phyloP scores from a whole-genome alignment of 2,797 vertebrate genomes.

The Molothrus aeneus region DNA sequence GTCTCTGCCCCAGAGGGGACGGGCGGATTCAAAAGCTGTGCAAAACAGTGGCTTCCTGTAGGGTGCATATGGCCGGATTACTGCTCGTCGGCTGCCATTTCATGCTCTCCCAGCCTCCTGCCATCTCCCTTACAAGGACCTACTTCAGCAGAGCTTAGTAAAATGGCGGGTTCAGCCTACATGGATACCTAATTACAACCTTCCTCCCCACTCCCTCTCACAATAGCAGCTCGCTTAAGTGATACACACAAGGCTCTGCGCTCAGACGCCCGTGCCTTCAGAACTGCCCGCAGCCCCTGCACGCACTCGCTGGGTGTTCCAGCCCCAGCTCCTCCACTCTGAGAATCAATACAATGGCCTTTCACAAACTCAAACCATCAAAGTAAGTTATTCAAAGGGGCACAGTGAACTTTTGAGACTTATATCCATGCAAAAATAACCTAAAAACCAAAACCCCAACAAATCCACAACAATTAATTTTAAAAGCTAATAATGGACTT shows the following conservation, averaged over 20 bases:
- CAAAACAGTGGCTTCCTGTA: slow-evolving; percentile 52
- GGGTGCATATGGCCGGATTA: slow-evolving; percentile 65
- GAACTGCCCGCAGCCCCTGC: background rate
- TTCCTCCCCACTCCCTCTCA: slow-evolving; percentile 53
- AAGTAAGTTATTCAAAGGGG: background rate
- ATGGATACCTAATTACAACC: slow-evolving; percentile 63
- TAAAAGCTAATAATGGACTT: background rate
- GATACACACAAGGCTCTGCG: background rate
- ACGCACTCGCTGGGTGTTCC: background rate
- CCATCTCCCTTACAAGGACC: slow-evolving; percentile 66
- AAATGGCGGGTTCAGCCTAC: slow-evolving; percentile 67
- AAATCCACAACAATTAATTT: background rate
- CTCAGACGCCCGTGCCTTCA: background rate
- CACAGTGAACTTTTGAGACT: background rate
- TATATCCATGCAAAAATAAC: background rate
- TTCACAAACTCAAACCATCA: background rate
- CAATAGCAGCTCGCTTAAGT: slow-evolving; percentile 30
- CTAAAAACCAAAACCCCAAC: background rate
- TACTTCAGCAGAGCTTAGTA: slow-evolving; percentile 61
- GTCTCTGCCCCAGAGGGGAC: background rate
- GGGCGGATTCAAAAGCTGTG: slow-evolving; percentile 37
- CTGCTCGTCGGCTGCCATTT: slow-evolving; percentile 70
- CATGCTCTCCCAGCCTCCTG: slow-evolving; percentile 64
- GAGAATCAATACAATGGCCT: slow-evolving; percentile 34
- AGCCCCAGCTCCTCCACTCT: background rate